Evolutionary conservation across 2,888 invertebrate species (phyloP).

Genomic region (Tolmerus cingulatus): DNA sequence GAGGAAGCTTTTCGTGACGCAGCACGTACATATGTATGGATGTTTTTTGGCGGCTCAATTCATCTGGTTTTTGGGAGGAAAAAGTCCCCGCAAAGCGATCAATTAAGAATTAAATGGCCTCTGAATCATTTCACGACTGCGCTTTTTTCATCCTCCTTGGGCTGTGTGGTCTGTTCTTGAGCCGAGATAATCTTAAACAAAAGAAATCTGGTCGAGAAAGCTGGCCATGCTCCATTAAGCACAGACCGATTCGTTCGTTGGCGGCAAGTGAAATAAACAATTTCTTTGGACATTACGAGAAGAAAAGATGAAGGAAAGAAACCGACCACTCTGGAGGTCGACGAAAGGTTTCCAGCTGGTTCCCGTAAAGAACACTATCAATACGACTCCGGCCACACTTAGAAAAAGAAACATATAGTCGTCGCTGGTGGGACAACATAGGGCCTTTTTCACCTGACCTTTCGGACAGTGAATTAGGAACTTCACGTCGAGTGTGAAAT

Average conservation of each 20-base stretch:
- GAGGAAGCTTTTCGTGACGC: background rate
- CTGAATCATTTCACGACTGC: background rate
- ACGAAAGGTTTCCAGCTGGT: background rate
- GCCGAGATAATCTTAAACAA: constrained; percentile 15
- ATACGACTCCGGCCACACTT: background rate
- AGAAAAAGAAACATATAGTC: background rate
- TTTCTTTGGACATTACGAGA: constrained; percentile 5
- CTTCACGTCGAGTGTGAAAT: background rate
- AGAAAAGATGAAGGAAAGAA: background rate
- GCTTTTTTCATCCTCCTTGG: background rate
- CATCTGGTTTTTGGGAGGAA: background rate
- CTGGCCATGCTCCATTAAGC: constrained; percentile 14
- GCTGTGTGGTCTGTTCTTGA: background rate
- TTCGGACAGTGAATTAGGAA: background rate
- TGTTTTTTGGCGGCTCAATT: background rate
- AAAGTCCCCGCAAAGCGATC: background rate
- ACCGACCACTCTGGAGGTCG: background rate
- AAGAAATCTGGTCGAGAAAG: constrained; percentile 24
- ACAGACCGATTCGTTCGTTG: background rate
- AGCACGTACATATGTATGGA: background rate
- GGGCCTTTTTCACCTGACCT: background rate
- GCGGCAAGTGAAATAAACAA: constrained; percentile 13
- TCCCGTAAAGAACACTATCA: background rate
- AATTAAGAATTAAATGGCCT: constrained; percentile 11
- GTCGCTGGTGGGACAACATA: background rate